Evolutionary conservation across 2,888 invertebrate species (phyloP).

Genomic region (Epinotia bilunana): DNA sequence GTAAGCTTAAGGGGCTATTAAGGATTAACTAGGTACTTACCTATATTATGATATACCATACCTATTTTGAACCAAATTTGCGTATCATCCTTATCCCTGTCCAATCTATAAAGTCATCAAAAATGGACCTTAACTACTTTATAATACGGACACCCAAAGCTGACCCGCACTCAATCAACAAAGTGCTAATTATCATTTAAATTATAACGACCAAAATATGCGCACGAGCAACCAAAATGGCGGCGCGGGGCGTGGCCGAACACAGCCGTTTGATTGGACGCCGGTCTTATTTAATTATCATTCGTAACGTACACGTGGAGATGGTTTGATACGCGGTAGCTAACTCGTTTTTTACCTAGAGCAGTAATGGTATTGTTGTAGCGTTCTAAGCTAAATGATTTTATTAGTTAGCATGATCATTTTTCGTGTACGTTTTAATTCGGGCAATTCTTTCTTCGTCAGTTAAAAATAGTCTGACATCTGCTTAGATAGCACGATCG

Average conservation of each 20-base stretch:
- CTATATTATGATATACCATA: too few species aligned
- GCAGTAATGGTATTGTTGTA: conserved; percentile 10
- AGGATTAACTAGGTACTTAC: too few species aligned
- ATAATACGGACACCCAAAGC: background rate
- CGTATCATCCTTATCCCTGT: too few species aligned
- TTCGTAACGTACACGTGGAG: conserved; percentile 54
- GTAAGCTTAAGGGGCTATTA: too few species aligned
- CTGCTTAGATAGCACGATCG: too few species aligned
- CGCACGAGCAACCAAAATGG: conserved; percentile 76
- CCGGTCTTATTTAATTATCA: conserved; percentile 65
- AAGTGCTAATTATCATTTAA: conserved; percentile 13
- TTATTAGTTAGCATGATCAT: conserved; percentile 6
- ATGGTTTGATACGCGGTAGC: conserved; percentile 58
- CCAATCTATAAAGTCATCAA: too few species aligned
- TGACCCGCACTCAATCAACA: conserved; percentile 1
- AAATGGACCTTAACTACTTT: background rate
- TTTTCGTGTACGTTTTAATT: too few species aligned
- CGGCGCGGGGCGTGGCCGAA: conserved; percentile 75
- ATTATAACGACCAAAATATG: conserved; percentile 67
- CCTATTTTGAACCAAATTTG: too few species aligned
- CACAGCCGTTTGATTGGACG: conserved; percentile 69
- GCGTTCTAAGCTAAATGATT: background rate
- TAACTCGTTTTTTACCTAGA: conserved; percentile 13
- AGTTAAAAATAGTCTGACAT: background rate
- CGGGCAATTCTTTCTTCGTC: too few species aligned